Evolutionary conservation across 2,888 invertebrate genomes (phyloP).

Genomic region (Drosophila affinis): DNA sequence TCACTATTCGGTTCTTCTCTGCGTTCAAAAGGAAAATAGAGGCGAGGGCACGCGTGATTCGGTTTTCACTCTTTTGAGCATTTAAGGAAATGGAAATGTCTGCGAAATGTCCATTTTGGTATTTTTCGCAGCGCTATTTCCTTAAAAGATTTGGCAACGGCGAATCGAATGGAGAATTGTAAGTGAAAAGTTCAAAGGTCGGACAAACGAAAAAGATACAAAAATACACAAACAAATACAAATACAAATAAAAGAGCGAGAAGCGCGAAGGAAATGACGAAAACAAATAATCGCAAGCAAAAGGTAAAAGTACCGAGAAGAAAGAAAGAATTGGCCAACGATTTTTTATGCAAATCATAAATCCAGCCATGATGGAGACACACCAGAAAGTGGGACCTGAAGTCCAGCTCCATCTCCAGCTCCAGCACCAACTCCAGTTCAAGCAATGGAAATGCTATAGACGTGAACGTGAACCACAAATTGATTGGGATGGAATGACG

Average conservation of each 20-base stretch:
- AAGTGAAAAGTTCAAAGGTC: conserved; percentile 60
- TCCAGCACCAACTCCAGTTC: too few species aligned
- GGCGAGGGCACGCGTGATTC: conserved; percentile 66
- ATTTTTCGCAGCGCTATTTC: conserved; percentile 58
- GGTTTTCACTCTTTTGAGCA: conserved; percentile 76
- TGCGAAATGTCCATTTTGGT: conserved; percentile 78
- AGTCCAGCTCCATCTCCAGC: background rate
- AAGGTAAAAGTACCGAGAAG: conserved; percentile 68
- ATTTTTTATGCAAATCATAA: conserved; percentile 80
- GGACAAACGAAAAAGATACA: conserved; percentile 60
- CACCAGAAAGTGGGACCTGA: conserved; percentile 19
- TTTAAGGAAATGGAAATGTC: conserved; percentile 79
- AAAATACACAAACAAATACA: conserved; percentile 34
- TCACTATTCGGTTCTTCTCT: background rate
- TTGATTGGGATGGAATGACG: conserved; percentile 71
- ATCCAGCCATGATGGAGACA: conserved; percentile 67
- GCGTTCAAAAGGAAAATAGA: conserved; percentile 35
- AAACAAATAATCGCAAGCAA: conserved; percentile 63
- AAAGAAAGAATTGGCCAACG: conserved; percentile 66
- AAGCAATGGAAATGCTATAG: conserved; percentile 41
- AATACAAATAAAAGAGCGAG: conserved; percentile 55
- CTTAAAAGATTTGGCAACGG: conserved; percentile 51
- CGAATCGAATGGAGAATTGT: conserved; percentile 37
- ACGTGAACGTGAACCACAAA: conserved; percentile 53
- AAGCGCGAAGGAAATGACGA: conserved; percentile 7